Base-by-base conservation (phyloP, 1,140 invertebrate genomes). In the Mya arenaria region DNA sequence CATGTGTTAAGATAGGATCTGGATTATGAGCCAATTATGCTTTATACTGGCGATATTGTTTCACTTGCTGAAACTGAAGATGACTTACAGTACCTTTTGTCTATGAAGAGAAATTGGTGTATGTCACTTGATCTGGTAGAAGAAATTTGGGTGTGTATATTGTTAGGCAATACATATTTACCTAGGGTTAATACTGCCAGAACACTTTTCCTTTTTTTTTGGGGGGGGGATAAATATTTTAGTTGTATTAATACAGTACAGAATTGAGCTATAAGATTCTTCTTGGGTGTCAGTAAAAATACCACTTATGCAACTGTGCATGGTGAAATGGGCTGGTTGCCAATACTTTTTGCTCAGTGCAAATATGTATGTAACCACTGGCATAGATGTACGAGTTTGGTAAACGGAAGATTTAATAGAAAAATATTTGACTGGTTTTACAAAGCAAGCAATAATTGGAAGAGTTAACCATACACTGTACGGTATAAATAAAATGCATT, bases 281-380 rank as follows among this genome's bases (percentile, higher is more conserved):
- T 48, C 28, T 48, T 80, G 4, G 62, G 44, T 32, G 32, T 41
- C 17, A 44, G 77, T 3, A 71, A 80, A 71, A 69, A 69, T 39
- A 52, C 77, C 10, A 62, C 65, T 36, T 56, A 56, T 58, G 44
- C 28, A 8, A 44, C 77, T 10, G 34, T 65, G 8, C 17, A 48
- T 23, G 77, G 65, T 30, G 48, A 71, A 10, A 71, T 52, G 44
- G 44, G 39, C 10, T 52, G 68, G 17, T 48, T 28, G 3, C 68
- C 39, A 71, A 10, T 55, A 1, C 4, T 52, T 4, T 10, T 32
- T 6, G 41, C 28, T 71, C 39, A 52, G 28, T 71, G 39, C 4
- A 71, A 52, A 41, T 4, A 10, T 36, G 63, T 66, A 19, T 66
- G 32, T 66, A 66, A 41, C 23, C 63, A 66, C 39, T 66, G 63